Base-by-base conservation (phyloP, 2,797 vertebrate species). In the Paratrypauchen microcephalus region DNA sequence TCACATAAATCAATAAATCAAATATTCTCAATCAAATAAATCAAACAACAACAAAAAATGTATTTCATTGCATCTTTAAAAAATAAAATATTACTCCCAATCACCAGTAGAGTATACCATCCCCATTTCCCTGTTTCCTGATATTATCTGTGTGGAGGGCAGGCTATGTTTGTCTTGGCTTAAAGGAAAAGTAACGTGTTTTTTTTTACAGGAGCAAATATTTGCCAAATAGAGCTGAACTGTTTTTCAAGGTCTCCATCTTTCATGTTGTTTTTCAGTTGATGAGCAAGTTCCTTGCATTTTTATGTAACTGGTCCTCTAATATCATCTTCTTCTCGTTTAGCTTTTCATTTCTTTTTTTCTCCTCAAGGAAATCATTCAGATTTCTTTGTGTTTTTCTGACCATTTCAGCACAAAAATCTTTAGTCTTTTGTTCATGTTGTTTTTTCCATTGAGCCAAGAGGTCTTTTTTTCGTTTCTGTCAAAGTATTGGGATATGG, bases 341-440 rank as follows among this genome's bases (percentile, higher is more conserved):
- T 0, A 80, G 9, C n/a, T 67, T 71, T 71, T 76, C 73, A 48
- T 74, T 13, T 1, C 70, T 68, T 2, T 41, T 71, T 26, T 68
- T 85, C 57, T 82, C 77, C 26, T 77, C 64, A 2, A 85, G 72
- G 18, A 83, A 15, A 41, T 76, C 74, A 56, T 75, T 65, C 57
- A 87, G 72, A 69, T 87, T 87, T 68, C 21, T 48, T 56, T 75
- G 28, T 0, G 47, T 5, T 3, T 0, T 50, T 39, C 0, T 66
- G 28, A 80, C 24, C 12, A 39, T 68, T 0, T 82, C 79, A 0
- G 79, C 55, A 16, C 50, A 26, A 28, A 86, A 77, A 1, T 80
- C 61, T 1, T 72, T 30, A 19, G 84, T 78, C 58, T 81, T 86
- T 0, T 0, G 73, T n/a, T 83, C 73, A 75, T 80, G 79, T 54